phyloP scores from a whole-genome alignment of 1,140 invertebrate species.

The Zophobas morio region DNA sequence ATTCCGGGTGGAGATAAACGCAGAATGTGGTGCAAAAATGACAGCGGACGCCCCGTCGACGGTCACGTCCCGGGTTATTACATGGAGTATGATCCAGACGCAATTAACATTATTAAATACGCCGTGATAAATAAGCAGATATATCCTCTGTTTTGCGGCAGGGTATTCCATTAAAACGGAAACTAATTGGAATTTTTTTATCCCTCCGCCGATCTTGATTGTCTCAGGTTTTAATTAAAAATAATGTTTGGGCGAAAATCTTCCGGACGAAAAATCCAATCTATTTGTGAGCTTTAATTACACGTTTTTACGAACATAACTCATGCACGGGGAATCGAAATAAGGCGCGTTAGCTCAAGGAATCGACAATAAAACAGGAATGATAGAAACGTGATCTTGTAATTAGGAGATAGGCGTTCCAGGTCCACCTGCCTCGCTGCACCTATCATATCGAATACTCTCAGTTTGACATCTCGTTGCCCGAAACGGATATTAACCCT shows the following conservation, averaged over 20 bases:
- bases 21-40: slow-evolving; percentile 37
- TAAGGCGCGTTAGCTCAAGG: slow-evolving; percentile 52
- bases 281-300: slow-evolving; percentile 59
- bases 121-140: slow-evolving; percentile 41
- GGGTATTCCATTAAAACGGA: slow-evolving; percentile 35
- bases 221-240: slow-evolving; percentile 43
- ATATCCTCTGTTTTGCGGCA: slow-evolving; percentile 24
- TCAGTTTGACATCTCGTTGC: slow-evolving; percentile 20
- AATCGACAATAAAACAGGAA: slow-evolving; percentile 63
- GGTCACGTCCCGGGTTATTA: slow-evolving; percentile 44
- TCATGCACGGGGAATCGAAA: slow-evolving; percentile 55
- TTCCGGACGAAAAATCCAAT: slow-evolving; percentile 55
- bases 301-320: slow-evolving; percentile 55
- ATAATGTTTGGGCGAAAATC: slow-evolving; percentile 38
- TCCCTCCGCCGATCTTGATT: slow-evolving; percentile 32
- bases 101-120: slow-evolving; percentile 49
- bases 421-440: slow-evolving; percentile 56
- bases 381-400: slow-evolving; percentile 64
- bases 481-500: slow-evolving; percentile 41
- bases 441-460: slow-evolving; percentile 45
- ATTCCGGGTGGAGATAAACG: slow-evolving; percentile 22
- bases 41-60: slow-evolving; percentile 36
- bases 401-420: slow-evolving; percentile 61
- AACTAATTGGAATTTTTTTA: slow-evolving; percentile 46
- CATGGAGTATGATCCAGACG: slow-evolving; percentile 18